phyloP scores from a whole-genome alignment of 2,113 vertebrate species.

The Accipiter virgatus region DNA sequence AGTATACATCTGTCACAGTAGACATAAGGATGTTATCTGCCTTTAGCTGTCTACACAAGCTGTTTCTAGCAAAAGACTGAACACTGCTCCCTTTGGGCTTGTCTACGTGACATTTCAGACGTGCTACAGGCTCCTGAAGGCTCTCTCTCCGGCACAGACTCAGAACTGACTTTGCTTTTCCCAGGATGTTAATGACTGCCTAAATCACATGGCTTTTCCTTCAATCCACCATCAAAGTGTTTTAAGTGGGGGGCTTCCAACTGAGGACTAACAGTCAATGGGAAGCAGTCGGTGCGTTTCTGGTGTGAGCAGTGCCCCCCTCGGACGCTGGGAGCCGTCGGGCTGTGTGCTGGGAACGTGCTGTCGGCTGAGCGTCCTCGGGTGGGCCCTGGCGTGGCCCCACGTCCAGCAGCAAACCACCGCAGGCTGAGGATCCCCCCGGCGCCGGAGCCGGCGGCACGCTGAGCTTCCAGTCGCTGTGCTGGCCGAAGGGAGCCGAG shows the following conservation, averaged over 20 bases:
- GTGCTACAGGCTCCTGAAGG: neutral
- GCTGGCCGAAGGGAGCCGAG: neutral
- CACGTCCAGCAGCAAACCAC: rapidly evolving
- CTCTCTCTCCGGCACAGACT: rapidly evolving
- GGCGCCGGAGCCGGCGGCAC: rapidly evolving
- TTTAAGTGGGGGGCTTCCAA: neutral
- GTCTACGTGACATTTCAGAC: neutral
- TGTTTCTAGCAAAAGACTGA: neutral
- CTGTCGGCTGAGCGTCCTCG: rapidly evolving
- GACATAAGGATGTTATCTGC: neutral
- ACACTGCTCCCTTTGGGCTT: neutral
- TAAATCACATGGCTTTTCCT: neutral
- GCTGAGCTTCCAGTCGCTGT: neutral
- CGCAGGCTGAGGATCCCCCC: neutral
- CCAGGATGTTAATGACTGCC: neutral
- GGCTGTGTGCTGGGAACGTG: rapidly evolving
- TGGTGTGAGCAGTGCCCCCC: neutral
- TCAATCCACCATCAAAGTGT: neutral
- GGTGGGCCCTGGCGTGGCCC: neutral
- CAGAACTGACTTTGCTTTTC: neutral
- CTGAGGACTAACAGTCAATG: rapidly evolving
- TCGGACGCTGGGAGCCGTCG: rapidly evolving
- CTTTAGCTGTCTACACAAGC: neutral
- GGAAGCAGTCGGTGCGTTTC: rapidly evolving
- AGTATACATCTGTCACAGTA: rapidly evolving